Base-by-base conservation (phyloP, 2,113 vertebrate genomes). In the Menura novaehollandiae region DNA sequence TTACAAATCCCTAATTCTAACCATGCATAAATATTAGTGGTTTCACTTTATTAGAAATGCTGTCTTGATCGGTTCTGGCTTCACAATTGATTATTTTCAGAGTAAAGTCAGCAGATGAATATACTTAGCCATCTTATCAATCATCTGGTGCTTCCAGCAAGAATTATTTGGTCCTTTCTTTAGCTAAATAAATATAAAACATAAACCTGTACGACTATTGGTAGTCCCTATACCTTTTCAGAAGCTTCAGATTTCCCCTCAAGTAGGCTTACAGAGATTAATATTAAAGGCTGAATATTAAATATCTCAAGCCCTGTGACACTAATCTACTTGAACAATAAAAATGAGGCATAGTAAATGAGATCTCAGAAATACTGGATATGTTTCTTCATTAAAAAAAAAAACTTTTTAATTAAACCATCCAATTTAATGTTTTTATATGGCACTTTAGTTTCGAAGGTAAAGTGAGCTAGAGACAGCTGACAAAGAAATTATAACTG, bases 401-500 rank as follows among this genome's bases (percentile, higher is more conserved):
- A 43, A 28, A 18, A 26, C 95, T 98, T 98, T 97, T 98, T 98
- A 98, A 98, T 98, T 98, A 98, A 98, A 98, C 98, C 97, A 98
- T 98, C 97, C 97, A 98, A 98, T 98, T 98, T 98, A 98, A 98
- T 95, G 97, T 97, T 98, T 98, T 98, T 97, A 98, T 98, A 95
- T 98, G 97, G 97, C 96, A 98, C 96, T 98, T 98, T 95, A 91
- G 97, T 98, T 98, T 98, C 97, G 95, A 98, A 98, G 97, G 98
- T 98, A 98, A 98, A 97, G 96, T 95, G 97, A 98, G 98, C 97
- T 94, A 96, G 97, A 98, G 98, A 98, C 98, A 98, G 97, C 98
- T 98, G 98, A 98, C 98, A 98, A 98, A 98, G 97, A 98, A 98
- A 98, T 98, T 98, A 98, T 97, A 98, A 98, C 98, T 97, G 98